phyloP scores from a whole-genome alignment of 2,113 vertebrate species.

The Corydoras sp. region DNA sequence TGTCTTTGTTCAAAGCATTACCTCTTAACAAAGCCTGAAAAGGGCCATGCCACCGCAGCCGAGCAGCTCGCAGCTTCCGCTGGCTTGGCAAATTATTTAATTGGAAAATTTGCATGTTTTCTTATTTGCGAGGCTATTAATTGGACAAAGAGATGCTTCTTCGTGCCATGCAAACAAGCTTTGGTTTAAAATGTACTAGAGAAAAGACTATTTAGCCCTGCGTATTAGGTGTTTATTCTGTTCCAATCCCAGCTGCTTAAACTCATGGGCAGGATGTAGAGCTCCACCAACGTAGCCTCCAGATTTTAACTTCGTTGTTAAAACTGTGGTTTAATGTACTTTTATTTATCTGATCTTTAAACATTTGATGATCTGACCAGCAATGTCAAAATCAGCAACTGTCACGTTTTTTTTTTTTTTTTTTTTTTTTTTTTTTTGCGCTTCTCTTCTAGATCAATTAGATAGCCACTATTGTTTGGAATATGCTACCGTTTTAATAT shows the following conservation, averaged over 20 bases:
- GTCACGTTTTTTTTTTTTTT: too few species aligned
- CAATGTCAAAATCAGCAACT: too few species aligned
- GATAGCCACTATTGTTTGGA: conserved; percentile 60
- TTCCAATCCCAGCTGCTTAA: conserved; percentile 33
- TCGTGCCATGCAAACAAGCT: conserved; percentile 60
- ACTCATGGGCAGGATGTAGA: conserved; percentile 29
- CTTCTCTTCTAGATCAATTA: conserved; percentile 65
- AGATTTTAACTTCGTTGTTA: conserved; percentile 23
- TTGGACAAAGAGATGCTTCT: conserved; percentile 76
- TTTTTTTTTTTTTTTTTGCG: conserved; percentile 61
- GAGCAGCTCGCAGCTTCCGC: conserved; percentile 79
- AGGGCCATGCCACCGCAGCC: conserved; percentile 76
- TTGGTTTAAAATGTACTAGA: conserved; percentile 56
- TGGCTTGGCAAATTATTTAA: conserved; percentile 82
- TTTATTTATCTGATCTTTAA: conserved; percentile 46
- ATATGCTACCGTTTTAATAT: conserved; percentile 43
- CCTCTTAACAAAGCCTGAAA: conserved; percentile 87
- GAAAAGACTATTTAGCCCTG: conserved; percentile 33
- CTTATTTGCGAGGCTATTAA: conserved; percentile 75
- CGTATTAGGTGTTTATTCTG: conserved; percentile 11
- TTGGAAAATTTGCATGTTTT: conserved; percentile 85
- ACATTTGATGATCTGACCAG: conserved; percentile 37
- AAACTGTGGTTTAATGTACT: conserved; percentile 46
- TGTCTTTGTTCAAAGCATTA: conserved; percentile 98
- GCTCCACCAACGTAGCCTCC: conserved; percentile 34